Conservation (phyloP, 2,888 invertebrate genomes). For the Xestoiulus laeticollis region DNA sequence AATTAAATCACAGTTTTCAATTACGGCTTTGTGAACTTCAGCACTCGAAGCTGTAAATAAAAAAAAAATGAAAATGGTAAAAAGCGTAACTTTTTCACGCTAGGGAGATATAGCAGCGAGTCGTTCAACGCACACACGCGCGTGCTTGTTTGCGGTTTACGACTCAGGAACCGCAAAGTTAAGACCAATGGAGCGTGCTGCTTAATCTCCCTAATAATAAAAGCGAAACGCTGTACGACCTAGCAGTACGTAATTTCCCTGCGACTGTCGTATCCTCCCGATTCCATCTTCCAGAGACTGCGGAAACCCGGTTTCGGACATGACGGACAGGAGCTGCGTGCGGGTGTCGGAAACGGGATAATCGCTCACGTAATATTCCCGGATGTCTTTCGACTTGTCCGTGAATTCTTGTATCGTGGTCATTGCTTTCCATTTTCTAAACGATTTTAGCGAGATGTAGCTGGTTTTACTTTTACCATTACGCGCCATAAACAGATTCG, state of each 20-base stretch:
- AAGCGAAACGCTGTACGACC: conserved; percentile 65
- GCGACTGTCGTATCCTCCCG: conserved; percentile 72
- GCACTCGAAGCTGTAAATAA: background rate
- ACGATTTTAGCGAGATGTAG: too few relatives aligned
- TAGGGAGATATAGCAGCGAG: too few relatives aligned
- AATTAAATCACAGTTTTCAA: background rate
- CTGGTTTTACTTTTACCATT: too few relatives aligned
- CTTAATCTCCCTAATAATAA: too few relatives aligned
- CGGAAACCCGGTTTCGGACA: conserved; percentile 86
- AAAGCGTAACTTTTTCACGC: too few relatives aligned
- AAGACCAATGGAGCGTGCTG: too few relatives aligned
- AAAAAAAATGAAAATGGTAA: background rate
- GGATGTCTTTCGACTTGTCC: conserved; percentile 87
- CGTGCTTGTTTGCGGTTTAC: too few relatives aligned
- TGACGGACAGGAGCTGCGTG: conserved; percentile 98
- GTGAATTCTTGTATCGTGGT: conserved; percentile 84
- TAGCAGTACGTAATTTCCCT: conserved; percentile 88
- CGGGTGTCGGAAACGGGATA: conserved; percentile 98
- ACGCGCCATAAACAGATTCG: conserved; percentile 50
- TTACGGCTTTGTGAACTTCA: background rate
- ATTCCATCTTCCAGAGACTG: conserved; percentile 81
- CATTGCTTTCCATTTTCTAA: conserved; percentile 97
- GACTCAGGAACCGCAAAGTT: too few relatives aligned
- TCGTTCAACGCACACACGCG: too few relatives aligned
- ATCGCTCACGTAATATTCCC: conserved; percentile 93